These are phyloP conservation scores for Megaptera novaeangliae DNA, from an alignment of 2,113 vertebrate species.

Conservation along the genomic window DNA sequence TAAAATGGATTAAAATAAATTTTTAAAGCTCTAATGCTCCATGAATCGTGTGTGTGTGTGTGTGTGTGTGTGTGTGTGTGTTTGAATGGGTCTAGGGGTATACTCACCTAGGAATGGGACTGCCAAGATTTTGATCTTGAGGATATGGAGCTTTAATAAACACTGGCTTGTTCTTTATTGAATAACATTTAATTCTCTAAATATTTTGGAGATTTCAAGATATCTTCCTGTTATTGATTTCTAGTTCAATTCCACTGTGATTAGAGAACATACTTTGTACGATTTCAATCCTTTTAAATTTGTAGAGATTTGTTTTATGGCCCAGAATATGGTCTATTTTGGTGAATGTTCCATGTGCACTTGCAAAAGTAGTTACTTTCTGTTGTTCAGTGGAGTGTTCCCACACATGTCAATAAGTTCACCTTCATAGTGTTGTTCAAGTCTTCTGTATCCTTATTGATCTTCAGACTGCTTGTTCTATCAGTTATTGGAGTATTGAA, in stretches of 20 bases:
- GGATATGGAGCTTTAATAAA: neutral
- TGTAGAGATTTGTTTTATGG: neutral
- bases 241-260: neutral
- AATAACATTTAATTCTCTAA: neutral
- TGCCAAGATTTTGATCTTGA: neutral
- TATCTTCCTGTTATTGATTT: neutral
- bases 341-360: neutral
- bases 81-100: neutral
- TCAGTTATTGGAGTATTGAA: neutral
- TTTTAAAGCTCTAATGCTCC: neutral
- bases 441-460: neutral
- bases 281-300: neutral
- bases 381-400: neutral
- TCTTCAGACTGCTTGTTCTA: neutral
- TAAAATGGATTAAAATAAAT: neutral
- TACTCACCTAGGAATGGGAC: neutral
- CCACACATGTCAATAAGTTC: neutral
- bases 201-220: neutral
- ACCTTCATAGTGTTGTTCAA: neutral
- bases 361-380: neutral
- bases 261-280: neutral
- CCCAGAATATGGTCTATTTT: neutral
- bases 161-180: neutral
- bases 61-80: too few species aligned
- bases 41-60: neutral